These are phyloP conservation scores for Leuciscus idus DNA, from an alignment of 2,113 vertebrate species.

Conservation along the genomic window DNA sequence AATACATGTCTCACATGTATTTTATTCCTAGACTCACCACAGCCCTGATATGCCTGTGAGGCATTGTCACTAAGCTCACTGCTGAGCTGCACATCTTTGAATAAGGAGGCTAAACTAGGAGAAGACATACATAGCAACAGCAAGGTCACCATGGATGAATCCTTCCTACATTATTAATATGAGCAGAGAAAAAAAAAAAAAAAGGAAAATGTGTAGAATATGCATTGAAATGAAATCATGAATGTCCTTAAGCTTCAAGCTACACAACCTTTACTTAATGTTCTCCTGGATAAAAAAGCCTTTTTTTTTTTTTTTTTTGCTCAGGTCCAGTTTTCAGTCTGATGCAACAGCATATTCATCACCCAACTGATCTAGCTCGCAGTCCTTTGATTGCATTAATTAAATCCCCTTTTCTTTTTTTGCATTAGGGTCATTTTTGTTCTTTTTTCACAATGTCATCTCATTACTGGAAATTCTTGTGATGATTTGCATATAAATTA, in stretches of 20 bases:
- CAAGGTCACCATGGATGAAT: slow-evolving; percentile 56
- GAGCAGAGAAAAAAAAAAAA: neutral
- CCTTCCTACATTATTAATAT: slow-evolving; percentile 61
- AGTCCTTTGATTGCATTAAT: slow-evolving; percentile 61
- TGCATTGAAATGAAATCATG: slow-evolving; percentile 57
- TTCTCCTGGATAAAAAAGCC: neutral
- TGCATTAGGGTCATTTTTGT: slow-evolving; percentile 57
- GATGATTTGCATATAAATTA: slow-evolving; percentile 64
- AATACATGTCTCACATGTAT: slow-evolving; percentile 14
- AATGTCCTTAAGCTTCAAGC: slow-evolving; percentile 59
- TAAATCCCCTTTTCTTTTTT: slow-evolving; percentile 45
- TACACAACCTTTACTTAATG: slow-evolving; percentile 47
- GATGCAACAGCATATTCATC: slow-evolving; percentile 54
- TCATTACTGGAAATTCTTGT: slow-evolving; percentile 59
- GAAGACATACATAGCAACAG: slow-evolving; percentile 50
- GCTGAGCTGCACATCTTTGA: slow-evolving; percentile 41
- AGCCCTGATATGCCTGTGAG: slow-evolving; percentile 23
- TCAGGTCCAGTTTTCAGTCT: slow-evolving; percentile 39
- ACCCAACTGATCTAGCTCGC: slow-evolving; percentile 55
- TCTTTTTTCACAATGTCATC: slow-evolving; percentile 61
- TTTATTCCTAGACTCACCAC: slow-evolving; percentile 5
- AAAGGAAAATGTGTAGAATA: slow-evolving; percentile 23
- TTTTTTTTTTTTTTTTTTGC: neutral
- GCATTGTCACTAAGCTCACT: slow-evolving; percentile 29
- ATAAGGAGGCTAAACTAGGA: slow-evolving; percentile 37